phyloP scores from a whole-genome alignment of 2,113 vertebrate genomes.

The Protobothrops mucrosquamatus region DNA sequence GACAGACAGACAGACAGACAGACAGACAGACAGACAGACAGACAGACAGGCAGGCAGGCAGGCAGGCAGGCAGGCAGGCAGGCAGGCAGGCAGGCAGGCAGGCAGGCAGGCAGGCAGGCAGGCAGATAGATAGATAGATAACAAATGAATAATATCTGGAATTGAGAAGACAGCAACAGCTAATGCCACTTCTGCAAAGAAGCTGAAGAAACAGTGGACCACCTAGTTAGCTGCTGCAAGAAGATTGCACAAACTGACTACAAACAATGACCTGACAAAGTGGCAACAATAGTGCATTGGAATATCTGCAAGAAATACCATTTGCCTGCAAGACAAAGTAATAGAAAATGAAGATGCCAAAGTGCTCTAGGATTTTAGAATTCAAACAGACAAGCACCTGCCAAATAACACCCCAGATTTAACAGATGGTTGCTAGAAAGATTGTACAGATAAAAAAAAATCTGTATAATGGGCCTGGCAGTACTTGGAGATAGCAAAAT shows the following conservation, averaged over 20 bases:
- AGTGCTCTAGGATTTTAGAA: neutral
- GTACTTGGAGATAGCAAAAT: neutral
- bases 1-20: no score
- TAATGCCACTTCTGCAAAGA: neutral
- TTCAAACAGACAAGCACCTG: neutral
- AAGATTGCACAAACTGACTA: neutral
- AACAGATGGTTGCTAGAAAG: neutral
- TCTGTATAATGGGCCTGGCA: neutral
- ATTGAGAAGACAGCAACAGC: neutral
- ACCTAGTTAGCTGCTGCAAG: neutral
- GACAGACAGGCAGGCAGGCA: no score
- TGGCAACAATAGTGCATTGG: neutral
- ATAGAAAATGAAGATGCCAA: neutral
- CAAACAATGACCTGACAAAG: neutral
- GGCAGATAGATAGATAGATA: no score
- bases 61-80: no score
- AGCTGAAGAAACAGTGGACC: neutral
- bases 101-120: no score
- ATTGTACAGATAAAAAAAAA: neutral
- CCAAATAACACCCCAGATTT: neutral
- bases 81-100: no score
- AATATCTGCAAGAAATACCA: neutral
- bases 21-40: no score
- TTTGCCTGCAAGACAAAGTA: neutral
- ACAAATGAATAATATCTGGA: neutral